Evolutionary conservation across 2,113 vertebrate genomes (phyloP).

Genomic region (Nesogale talazaci): DNA sequence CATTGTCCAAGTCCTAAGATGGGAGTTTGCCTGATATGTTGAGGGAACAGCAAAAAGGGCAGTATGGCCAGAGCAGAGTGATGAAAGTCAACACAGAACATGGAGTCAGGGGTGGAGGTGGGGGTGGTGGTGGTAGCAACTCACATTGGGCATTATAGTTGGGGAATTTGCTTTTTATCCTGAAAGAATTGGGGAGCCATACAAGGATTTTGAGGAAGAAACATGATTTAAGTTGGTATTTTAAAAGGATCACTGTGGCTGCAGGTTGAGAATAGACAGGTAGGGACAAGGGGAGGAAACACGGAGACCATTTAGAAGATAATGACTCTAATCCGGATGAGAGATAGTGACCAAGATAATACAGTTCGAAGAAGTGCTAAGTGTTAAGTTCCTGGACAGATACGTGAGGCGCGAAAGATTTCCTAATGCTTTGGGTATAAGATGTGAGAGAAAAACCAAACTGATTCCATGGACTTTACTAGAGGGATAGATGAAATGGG

Average conservation of each 20-base stretch:
- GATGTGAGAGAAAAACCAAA: neutral
- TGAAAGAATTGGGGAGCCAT: neutral
- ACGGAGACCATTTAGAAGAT: neutral
- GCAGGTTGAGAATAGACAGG: neutral
- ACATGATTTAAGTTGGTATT: neutral
- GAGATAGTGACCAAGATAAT: too few relatives aligned
- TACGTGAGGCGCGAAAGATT: neutral
- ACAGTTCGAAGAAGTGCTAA: too few relatives aligned
- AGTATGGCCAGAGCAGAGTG: neutral
- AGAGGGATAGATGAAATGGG: neutral
- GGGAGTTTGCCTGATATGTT: neutral
- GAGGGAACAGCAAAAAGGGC: neutral
- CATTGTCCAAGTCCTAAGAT: neutral
- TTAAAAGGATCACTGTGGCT: neutral
- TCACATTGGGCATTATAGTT: neutral
- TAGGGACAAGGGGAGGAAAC: neutral
- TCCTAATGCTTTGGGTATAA: neutral
- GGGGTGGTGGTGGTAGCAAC: too few relatives aligned
- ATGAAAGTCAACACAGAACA: neutral
- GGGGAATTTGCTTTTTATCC: constrained; percentile 16
- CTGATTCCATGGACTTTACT: neutral
- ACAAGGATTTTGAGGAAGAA: neutral
- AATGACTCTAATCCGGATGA: neutral
- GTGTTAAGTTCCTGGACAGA: too few relatives aligned
- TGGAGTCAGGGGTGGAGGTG: too few relatives aligned